A percentile compares a stretch with the other conserved stretches of the same genome.
These are phyloP conservation scores for Cryptosula pallasiana DNA, from an alignment of 2,888 invertebrate species.

Conservation along the genomic window DNA sequence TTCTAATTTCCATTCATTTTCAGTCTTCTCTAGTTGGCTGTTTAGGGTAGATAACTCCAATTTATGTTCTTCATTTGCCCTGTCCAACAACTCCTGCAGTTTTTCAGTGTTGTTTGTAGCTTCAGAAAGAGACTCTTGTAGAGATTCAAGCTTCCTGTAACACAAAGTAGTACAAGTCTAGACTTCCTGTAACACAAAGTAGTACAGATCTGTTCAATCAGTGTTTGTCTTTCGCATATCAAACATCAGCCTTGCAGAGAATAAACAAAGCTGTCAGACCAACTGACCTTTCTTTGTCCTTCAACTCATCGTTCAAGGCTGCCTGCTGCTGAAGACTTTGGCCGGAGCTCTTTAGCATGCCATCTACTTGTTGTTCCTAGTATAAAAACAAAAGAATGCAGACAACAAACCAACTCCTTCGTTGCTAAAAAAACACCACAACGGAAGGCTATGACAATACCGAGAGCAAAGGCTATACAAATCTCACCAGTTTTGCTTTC, in stretches of 20 bases:
- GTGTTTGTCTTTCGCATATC: too few species aligned
- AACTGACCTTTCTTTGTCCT: constrained; percentile 51
- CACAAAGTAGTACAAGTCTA: too few species aligned
- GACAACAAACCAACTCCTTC: too few species aligned
- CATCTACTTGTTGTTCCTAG: constrained; percentile 46
- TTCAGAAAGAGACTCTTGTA: constrained; percentile 49
- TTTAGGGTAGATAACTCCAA: constrained; percentile 32
- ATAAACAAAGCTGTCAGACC: too few species aligned
- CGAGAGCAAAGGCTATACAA: too few species aligned
- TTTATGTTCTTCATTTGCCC: constrained; percentile 35
- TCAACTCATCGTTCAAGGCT: constrained; percentile 45
- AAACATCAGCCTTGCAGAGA: too few species aligned
- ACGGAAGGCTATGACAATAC: too few species aligned
- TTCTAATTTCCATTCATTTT: background rate
- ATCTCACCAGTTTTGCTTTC: constrained; percentile 43
- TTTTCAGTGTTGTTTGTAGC: constrained; percentile 49
- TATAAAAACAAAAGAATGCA: too few species aligned
- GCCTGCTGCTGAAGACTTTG: constrained; percentile 50
- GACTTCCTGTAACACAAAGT: too few species aligned
- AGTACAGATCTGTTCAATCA: too few species aligned
- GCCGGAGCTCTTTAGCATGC: constrained; percentile 50
- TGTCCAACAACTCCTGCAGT: constrained; percentile 38
- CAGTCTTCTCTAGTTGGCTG: background rate
- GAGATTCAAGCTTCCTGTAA: constrained; percentile 48
- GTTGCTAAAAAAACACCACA: too few species aligned